A percentile compares a stretch with the other conserved stretches of the same genome.
Evolutionary conservation across 2,888 invertebrate genomes (phyloP).

Genomic region (Neoaliturus tenellus): DNA sequence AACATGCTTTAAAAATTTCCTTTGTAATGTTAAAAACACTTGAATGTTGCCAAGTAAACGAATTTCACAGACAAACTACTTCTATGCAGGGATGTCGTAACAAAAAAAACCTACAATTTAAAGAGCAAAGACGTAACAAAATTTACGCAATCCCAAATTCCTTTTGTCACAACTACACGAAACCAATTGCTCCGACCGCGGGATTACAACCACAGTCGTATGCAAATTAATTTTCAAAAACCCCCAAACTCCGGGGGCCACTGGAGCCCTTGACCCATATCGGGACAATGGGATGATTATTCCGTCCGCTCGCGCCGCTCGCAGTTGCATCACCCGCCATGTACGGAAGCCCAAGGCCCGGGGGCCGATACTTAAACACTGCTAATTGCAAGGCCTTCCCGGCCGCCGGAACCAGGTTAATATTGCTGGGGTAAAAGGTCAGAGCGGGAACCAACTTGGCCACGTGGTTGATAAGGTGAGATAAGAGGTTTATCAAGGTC

Average conservation of each 20-base stretch:
- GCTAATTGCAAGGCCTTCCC: conserved; percentile 20
- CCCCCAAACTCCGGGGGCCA: not conserved
- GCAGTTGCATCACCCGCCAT: conserved; percentile 38
- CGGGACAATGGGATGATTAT: conserved; percentile 48
- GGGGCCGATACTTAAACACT: conserved; percentile 17
- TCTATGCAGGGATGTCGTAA: too few species aligned
- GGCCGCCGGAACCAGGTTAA: conserved; percentile 24
- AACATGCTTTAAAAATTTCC: too few species aligned
- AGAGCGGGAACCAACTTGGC: too few species aligned
- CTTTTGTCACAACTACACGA: not conserved
- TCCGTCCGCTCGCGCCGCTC: conserved; percentile 11
- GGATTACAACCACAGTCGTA: conserved; percentile 1
- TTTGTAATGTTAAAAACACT: too few species aligned
- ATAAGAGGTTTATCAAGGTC: too few species aligned
- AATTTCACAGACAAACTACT: too few species aligned
- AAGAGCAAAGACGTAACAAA: too few species aligned
- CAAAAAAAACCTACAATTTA: too few species aligned
- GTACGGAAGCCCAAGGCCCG: conserved; percentile 7
- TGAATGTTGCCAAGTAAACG: too few species aligned
- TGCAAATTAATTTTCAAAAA: conserved; percentile 27
- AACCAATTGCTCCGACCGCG: not conserved
- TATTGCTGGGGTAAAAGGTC: conserved; percentile 26
- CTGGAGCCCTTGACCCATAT: conserved; percentile 11
- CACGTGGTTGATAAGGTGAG: too few species aligned
- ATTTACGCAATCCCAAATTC: too few species aligned